phyloP scores from a whole-genome alignment of 2,888 invertebrate genomes.

The Yponomeuta sedellus region DNA sequence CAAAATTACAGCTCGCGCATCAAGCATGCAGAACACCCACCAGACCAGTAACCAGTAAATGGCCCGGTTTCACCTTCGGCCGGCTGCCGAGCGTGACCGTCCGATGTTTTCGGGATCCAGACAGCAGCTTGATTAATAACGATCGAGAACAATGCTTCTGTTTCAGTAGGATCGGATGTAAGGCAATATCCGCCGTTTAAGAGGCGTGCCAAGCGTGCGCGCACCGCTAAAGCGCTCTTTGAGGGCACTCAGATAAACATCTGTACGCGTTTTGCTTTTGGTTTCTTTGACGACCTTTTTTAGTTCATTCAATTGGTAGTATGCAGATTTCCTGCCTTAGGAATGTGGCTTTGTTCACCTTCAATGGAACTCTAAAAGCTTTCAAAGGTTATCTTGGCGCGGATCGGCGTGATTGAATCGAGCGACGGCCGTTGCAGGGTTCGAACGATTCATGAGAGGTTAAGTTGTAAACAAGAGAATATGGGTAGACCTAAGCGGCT shows the following conservation, averaged over 20 bases:
- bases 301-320: background rate
- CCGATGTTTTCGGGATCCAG: slow-evolving; percentile 22
- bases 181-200: slow-evolving; percentile 49
- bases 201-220: slow-evolving; percentile 31
- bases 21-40: slow-evolving; percentile 25
- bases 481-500: background rate
- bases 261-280: slow-evolving; percentile 2
- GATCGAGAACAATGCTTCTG: slow-evolving; percentile 43
- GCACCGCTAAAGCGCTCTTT: slow-evolving; percentile 28
- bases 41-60: slow-evolving; percentile 11
- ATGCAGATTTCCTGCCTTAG: background rate
- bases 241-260: slow-evolving; percentile 17
- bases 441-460: background rate
- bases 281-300: slow-evolving; percentile 7
- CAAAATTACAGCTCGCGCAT: slow-evolving; percentile 36
- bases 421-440: background rate
- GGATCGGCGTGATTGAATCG: background rate
- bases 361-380: background rate
- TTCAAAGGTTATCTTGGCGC: background rate
- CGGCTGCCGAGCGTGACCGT: slow-evolving; percentile 21
- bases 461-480: background rate
- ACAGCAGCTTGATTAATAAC: slow-evolving; percentile 42
- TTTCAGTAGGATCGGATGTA: slow-evolving; percentile 21
- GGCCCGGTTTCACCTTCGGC: slow-evolving; percentile 21
- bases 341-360: background rate